Evolutionary conservation across 2,888 invertebrate genomes (phyloP).

Genomic region (Notodonta ziczac): DNA sequence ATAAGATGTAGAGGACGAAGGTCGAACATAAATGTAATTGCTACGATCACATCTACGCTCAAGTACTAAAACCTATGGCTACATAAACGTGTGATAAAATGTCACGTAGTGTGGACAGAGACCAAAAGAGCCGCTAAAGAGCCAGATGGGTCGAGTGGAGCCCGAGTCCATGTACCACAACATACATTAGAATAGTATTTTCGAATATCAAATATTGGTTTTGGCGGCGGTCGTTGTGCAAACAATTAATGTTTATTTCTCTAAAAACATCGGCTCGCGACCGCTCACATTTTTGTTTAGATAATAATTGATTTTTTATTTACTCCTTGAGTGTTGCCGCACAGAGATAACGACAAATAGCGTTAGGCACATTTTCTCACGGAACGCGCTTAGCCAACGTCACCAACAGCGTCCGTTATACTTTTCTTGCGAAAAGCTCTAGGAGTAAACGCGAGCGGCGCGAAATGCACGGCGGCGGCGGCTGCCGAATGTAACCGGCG

Average conservation of each 20-base stretch:
- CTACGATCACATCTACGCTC: constrained; percentile 19
- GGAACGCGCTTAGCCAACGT: constrained; percentile 43
- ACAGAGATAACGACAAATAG: constrained; percentile 66
- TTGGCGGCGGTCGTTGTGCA: constrained; percentile 79
- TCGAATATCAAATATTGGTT: constrained; percentile 82
- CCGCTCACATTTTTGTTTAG: constrained; percentile 78
- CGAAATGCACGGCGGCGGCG: constrained; percentile 21
- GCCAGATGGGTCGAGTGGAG: constrained; percentile 66
- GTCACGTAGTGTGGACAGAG: constrained; percentile 62
- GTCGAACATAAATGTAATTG: constrained; percentile 36
- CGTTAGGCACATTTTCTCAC: constrained; percentile 67
- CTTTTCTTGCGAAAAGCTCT: constrained; percentile 56
- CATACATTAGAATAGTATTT: constrained; percentile 83
- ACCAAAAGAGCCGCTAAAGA: constrained; percentile 79
- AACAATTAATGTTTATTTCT: constrained; percentile 82
- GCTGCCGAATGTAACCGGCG: constrained; percentile 44
- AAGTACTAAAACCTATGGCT: not conserved
- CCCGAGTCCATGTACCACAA: constrained; percentile 63
- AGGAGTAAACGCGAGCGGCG: constrained; percentile 30
- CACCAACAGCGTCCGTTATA: constrained; percentile 44
- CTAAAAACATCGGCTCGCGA: constrained; percentile 80
- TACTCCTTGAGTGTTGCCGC: constrained; percentile 71
- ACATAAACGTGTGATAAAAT: constrained; percentile 36
- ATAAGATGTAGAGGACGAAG: constrained; percentile 46
- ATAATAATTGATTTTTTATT: constrained; percentile 81